A percentile compares a stretch with the other conserved stretches of the same genome.
These are phyloP conservation scores for Scalopus aquaticus DNA, from an alignment of 2,113 vertebrate genomes.

Conservation along the genomic window DNA sequence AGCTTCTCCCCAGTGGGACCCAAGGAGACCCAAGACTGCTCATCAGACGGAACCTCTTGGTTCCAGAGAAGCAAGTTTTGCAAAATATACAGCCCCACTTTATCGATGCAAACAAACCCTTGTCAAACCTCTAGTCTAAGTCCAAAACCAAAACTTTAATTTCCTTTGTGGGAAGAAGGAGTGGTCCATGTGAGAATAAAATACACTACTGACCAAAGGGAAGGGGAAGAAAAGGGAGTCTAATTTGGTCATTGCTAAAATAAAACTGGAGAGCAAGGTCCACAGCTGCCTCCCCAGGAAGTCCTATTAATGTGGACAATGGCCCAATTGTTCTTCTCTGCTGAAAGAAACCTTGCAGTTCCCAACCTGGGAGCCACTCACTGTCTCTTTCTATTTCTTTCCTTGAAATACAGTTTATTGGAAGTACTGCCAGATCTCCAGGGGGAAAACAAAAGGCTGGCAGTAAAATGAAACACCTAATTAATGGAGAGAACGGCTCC, in stretches of 20 bases:
- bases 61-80: neutral
- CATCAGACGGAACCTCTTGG: neutral
- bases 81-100: neutral
- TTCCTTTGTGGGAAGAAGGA: conserved; percentile 64
- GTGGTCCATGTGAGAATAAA: conserved; percentile 50
- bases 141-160: conserved; percentile 53
- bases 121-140: neutral
- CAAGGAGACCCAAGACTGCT: neutral
- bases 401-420: conserved; percentile 75
- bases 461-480: conserved; percentile 78
- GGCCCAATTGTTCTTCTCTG: conserved; percentile 47
- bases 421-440: conserved; percentile 64
- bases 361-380: conserved; percentile 51
- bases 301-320: conserved; percentile 49
- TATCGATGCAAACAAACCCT: neutral
- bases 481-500: conserved; percentile 56
- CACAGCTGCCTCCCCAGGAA: conserved; percentile 49
- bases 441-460: conserved; percentile 67
- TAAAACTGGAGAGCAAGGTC: neutral
- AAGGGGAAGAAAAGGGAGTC: neutral
- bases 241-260: conserved; percentile 27
- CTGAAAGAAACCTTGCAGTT: conserved; percentile 26
- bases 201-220: conserved; percentile 32
- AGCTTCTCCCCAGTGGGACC: neutral
- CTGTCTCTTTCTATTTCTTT: conserved; percentile 70